These are phyloP conservation scores for Andrena hattorfiana DNA, from an alignment of 2,888 invertebrate species.

Conservation along the genomic window DNA sequence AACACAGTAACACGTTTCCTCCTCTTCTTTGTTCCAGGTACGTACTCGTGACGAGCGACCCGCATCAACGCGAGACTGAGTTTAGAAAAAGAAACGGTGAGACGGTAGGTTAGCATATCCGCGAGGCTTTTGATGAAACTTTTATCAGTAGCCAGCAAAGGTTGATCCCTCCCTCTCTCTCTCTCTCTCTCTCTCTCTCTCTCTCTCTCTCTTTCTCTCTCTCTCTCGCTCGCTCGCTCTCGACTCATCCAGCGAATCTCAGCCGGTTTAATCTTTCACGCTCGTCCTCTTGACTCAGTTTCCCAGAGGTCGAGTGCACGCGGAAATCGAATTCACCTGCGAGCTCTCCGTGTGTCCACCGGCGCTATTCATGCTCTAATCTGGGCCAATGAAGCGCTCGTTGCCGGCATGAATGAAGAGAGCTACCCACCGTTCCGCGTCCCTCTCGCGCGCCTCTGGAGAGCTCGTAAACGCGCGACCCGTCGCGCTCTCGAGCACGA, in stretches of 20 bases:
- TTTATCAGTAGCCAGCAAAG: constrained; percentile 18
- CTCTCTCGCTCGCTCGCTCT: not conserved
- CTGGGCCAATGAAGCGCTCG: constrained; percentile 77
- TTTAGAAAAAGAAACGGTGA: constrained; percentile 18
- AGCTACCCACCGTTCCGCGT: constrained; percentile 22
- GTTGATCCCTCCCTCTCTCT: constrained; percentile 12
- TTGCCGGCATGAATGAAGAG: constrained; percentile 73
- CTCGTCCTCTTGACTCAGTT: constrained; percentile 61
- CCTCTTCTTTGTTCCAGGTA: constrained; percentile 49
- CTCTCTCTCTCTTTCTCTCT: not conserved
- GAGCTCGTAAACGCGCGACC: constrained; percentile 53
- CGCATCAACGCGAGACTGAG: not conserved
- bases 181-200: not conserved
- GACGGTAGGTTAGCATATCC: constrained; percentile 51
- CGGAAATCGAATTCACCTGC: constrained; percentile 70
- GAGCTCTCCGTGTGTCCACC: constrained; percentile 58
- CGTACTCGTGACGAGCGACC: not conserved
- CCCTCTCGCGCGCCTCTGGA: constrained; percentile 10
- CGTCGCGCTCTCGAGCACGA: constrained; percentile 23
- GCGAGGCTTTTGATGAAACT: constrained; percentile 46
- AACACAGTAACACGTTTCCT: constrained; percentile 9
- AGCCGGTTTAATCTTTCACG: constrained; percentile 59
- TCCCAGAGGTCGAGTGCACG: constrained; percentile 47
- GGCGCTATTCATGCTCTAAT: constrained; percentile 77
- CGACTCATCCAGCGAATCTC: constrained; percentile 33